Percentiles rank a stretch among this genome's conserved stretches.
phyloP scores from a whole-genome alignment of 2,113 vertebrate species.

The Cisticola juncidis region DNA sequence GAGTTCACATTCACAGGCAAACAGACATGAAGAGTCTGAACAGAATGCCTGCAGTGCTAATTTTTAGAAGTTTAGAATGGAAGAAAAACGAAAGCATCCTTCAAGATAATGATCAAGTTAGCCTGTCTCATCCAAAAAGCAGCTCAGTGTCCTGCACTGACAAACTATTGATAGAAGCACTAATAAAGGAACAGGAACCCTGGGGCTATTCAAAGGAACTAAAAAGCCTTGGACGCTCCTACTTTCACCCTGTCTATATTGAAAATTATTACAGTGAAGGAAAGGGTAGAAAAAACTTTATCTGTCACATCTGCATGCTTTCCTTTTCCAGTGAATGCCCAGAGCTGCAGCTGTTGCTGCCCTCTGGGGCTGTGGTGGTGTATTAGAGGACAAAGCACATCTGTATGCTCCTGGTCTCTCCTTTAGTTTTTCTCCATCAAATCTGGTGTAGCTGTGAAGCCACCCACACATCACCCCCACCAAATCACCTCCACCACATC shows the following conservation, averaged over 20 bases:
- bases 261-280: neutral
- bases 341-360: neutral
- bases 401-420: fast-evolving
- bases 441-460: neutral
- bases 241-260: neutral
- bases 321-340: fast-evolving
- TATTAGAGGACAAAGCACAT: fast-evolving
- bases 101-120: neutral
- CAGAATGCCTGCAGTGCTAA: neutral
- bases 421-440: neutral
- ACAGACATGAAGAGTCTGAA: neutral
- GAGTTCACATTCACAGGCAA: neutral
- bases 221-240: neutral
- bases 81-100: neutral
- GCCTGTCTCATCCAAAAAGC: neutral
- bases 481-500: fast-evolving
- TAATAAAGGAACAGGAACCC: neutral
- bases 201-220: neutral
- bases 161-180: neutral
- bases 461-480: neutral
- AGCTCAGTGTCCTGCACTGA: neutral
- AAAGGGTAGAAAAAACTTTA: neutral
- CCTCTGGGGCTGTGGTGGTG: neutral
- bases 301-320: neutral
- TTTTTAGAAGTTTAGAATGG: neutral